phyloP scores from a whole-genome alignment of 2,797 vertebrate species.

The Lophius americanus region DNA sequence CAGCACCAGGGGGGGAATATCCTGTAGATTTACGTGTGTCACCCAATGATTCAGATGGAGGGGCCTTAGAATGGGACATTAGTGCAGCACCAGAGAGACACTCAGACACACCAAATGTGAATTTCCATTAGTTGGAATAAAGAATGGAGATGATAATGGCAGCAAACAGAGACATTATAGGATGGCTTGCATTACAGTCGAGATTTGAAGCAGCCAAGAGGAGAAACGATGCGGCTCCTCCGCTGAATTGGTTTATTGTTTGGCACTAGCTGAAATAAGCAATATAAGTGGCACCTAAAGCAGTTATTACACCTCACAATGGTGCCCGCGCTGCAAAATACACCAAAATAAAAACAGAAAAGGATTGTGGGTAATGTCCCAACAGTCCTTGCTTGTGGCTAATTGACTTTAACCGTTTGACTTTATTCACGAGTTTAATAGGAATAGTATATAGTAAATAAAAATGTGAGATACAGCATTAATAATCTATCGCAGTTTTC shows the following conservation, averaged over 20 bases:
- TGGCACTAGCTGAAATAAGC: constrained; percentile 36
- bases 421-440: background rate
- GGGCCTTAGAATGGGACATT: constrained; percentile 34
- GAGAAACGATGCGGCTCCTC: constrained; percentile 34
- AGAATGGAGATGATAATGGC: constrained; percentile 50
- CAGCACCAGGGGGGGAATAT: constrained; percentile 26
- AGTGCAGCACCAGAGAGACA: constrained; percentile 43
- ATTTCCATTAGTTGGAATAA: constrained; percentile 57
- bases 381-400: no score
- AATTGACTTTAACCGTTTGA: no score
- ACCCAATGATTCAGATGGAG: constrained; percentile 55
- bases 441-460: background rate
- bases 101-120: constrained; percentile 54
- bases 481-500: background rate
- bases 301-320: constrained; percentile 19
- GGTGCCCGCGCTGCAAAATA: constrained; percentile 20
- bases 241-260: constrained; percentile 24
- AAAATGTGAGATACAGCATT: background rate
- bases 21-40: constrained; percentile 44
- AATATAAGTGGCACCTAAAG: constrained; percentile 25
- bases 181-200: constrained; percentile 21
- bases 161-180: constrained; percentile 28
- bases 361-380: background rate
- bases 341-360: constrained; percentile 6
- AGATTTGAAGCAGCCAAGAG: constrained; percentile 33